A percentile compares a stretch with the other conserved stretches of the same genome.
These are phyloP conservation scores for Taenioides sp. DNA, from an alignment of 2,797 vertebrate genomes.

Conservation along the genomic window DNA sequence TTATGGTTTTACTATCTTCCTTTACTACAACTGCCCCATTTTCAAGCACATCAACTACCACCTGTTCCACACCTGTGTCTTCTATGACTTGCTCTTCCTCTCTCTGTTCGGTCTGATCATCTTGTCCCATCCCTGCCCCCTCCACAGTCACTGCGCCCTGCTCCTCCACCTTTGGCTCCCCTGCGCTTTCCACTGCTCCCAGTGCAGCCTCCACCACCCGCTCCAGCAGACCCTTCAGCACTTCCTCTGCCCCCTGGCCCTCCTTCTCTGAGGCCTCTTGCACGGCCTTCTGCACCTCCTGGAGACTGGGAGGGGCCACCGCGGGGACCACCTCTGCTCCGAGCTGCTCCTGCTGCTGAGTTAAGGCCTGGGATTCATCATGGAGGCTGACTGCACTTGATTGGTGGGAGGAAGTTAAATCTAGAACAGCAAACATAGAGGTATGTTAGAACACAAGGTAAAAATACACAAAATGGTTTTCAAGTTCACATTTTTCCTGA, in stretches of 20 bases:
- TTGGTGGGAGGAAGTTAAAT: conserved; percentile 34
- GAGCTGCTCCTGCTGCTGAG: conserved; percentile 34
- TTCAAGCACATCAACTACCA: conserved; percentile 20
- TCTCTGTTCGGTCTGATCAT: conserved; percentile 24
- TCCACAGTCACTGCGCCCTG: conserved; percentile 7
- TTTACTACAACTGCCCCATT: conserved; percentile 21
- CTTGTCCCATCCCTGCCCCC: conserved; percentile 20
- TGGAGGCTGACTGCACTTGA: conserved; percentile 35
- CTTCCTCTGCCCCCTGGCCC: conserved; percentile 61
- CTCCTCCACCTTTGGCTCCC: conserved; percentile 38
- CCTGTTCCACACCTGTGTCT: conserved; percentile 30
- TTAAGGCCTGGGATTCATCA: conserved; percentile 24
- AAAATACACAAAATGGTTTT: not conserved
- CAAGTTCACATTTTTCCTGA: not conserved
- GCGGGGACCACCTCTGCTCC: conserved; percentile 47
- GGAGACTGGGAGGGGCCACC: conserved; percentile 61
- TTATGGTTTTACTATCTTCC: conserved; percentile 19
- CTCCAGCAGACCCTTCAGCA: conserved; percentile 69
- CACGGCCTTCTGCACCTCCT: conserved; percentile 73
- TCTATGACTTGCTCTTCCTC: conserved; percentile 23
- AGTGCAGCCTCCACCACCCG: conserved; percentile 67
- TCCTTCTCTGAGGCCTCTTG: conserved; percentile 70
- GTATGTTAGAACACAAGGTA: too few species aligned
- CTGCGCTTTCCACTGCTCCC: conserved; percentile 47
- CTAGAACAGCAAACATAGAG: conserved; percentile 26